Conservation (phyloP, 1,140 invertebrate genomes). For the Bombus vancouverensis region DNA sequence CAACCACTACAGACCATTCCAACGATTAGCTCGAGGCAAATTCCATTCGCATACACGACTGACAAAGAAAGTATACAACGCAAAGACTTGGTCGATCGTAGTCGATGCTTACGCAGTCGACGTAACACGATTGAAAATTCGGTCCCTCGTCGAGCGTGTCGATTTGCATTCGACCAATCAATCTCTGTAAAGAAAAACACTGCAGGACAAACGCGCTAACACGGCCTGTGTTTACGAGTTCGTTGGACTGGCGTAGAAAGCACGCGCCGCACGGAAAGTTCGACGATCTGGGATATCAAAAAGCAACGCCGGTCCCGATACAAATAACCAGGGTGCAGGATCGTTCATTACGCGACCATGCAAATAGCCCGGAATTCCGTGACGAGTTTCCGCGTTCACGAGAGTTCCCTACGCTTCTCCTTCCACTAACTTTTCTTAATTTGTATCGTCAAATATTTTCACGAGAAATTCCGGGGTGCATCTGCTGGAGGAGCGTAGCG, state of each 20-base stretch:
- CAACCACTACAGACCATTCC: conserved; percentile 11
- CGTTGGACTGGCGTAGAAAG: conserved; percentile 4
- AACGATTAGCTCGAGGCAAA: conserved; percentile 54
- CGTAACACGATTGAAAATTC: neutral
- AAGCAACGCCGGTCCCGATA: neutral
- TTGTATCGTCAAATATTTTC: conserved; percentile 15
- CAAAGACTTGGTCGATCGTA: neutral
- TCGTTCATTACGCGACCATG: neutral
- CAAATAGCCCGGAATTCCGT: neutral
- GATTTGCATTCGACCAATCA: conserved; percentile 16
- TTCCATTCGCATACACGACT: neutral
- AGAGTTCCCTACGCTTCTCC: neutral
- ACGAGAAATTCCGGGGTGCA: too few relatives aligned
- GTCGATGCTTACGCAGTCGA: neutral
- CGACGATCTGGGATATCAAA: conserved; percentile 9
- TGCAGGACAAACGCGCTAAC: neutral
- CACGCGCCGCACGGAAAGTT: neutral
- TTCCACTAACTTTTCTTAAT: neutral
- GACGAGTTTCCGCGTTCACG: neutral
- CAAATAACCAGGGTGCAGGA: neutral
- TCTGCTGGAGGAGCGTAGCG: neutral
- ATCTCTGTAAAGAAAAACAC: conserved; percentile 21
- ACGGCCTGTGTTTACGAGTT: neutral
- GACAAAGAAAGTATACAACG: neutral
- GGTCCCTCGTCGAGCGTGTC: neutral